phyloP scores from a whole-genome alignment of 2,113 vertebrate species.

The Dolichotis patagonum region DNA sequence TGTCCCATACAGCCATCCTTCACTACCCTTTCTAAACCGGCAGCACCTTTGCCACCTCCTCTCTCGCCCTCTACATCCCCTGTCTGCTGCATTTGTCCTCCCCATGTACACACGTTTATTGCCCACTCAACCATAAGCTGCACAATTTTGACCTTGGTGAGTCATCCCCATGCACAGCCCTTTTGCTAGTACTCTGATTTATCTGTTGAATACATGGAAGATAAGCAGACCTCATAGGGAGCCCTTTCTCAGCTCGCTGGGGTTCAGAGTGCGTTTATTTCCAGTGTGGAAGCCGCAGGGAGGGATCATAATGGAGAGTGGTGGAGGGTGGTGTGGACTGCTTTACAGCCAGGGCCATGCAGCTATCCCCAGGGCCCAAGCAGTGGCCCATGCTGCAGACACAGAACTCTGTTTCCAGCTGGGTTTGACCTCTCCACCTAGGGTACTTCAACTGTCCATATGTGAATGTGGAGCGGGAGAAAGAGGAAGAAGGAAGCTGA shows the following conservation, averaged over 20 bases:
- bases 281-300: rapidly evolving
- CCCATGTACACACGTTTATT: not conserved
- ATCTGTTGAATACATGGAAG: rapidly evolving
- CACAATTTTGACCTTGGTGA: not conserved
- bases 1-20: not conserved
- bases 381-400: not conserved
- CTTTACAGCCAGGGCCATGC: rapidly evolving
- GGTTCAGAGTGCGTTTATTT: rapidly evolving
- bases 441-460: not conserved
- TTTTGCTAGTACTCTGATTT: rapidly evolving
- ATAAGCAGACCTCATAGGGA: rapidly evolving
- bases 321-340: rapidly evolving
- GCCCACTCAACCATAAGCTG: not conserved
- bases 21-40: rapidly evolving
- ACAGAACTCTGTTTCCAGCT: not conserved
- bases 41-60: not conserved
- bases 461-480: too few relatives aligned
- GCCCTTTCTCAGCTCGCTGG: rapidly evolving
- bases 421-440: rapidly evolving
- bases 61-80: not conserved
- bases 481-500: not conserved
- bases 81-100: not conserved
- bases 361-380: not conserved
- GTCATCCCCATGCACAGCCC: not conserved
- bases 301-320: not conserved